Base-by-base conservation (phyloP, 1,140 invertebrate species). In the Leptinotarsa lineolata region DNA sequence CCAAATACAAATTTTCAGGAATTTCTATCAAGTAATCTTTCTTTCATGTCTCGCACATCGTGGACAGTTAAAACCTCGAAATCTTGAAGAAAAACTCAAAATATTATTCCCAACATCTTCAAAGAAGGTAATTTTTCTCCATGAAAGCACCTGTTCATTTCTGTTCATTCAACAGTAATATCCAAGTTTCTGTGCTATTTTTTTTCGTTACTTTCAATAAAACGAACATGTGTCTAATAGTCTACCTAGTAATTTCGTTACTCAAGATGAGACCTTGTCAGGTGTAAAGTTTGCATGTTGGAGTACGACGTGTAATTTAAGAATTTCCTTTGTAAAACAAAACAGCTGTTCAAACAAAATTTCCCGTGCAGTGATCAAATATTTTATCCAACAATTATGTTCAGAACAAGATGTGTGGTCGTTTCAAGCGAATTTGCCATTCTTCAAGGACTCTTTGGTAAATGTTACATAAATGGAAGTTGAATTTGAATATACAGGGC, bases 251-350 rank as follows among this genome's bases (percentile, higher is more conserved):
- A 54, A 54, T 54, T 16, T 54, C 48, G n/a, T 54, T 54, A 54
- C 48, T 54, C 48, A 18, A 54, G 48, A 54, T 2, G 4, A n/a
- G 48, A 54, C 48, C 48, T 63, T 63, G 20, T 24, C 61, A 63
- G 61, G 61, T 63, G 61, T 63, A 20, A 63, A 30, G 20, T 63
- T 16, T 22, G 61, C 48, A 3, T 63, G 61, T 22, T 6, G 6
- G 59, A 18, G 61, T 63, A 63, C 61, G 20, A 63, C 11, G 61
- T 63, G 61, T 63, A 63, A 63, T 63, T 63, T 63, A 21, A 63
- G 61, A 63, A 63, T 63, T 63, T 63, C 61, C 61, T 63, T 63
- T 63, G 61, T 63, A 30, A 63, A 63, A 63, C 24, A 24, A 54
- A 63, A 63, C 61, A 63, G 61, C 61, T 63, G 61, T 63, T 21